These are phyloP conservation scores for Halcyon senegalensis DNA, from an alignment of 2,113 vertebrate genomes.

Conservation along the genomic window DNA sequence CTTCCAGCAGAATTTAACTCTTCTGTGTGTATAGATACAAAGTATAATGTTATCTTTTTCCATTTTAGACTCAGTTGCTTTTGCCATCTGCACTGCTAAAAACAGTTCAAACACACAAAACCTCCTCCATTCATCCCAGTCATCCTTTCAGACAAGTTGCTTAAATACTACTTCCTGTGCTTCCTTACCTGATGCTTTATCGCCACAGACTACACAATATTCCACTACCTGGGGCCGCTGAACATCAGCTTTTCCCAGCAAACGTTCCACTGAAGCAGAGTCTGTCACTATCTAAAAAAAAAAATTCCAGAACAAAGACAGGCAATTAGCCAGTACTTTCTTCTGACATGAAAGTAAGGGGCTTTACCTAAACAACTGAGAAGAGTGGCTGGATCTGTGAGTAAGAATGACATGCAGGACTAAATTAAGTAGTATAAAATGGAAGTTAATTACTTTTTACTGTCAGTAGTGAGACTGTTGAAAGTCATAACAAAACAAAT, in stretches of 20 bases:
- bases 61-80: not conserved
- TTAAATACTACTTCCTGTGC: not conserved
- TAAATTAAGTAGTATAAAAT: not conserved
- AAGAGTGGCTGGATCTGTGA: not conserved
- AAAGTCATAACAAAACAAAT: not conserved
- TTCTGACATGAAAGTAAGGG: not conserved
- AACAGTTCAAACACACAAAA: not conserved
- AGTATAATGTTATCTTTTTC: not conserved
- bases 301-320: conserved; percentile 28
- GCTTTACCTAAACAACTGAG: not conserved
- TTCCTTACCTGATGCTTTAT: conserved; percentile 95
- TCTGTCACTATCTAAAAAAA: conserved; percentile 92
- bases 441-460: not conserved
- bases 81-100: not conserved
- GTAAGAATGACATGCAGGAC: not conserved
- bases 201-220: conserved; percentile 96
- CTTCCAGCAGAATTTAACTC: not conserved
- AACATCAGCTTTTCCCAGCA: conserved; percentile 91
- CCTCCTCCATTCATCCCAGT: not conserved
- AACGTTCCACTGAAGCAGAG: conserved; percentile 91
- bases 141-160: not conserved
- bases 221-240: conserved; percentile 92
- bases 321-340: not conserved
- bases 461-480: not conserved
- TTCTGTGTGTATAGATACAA: not conserved